Conservation (phyloP, 2,888 invertebrate species). For the Acholoe squamosa region DNA sequence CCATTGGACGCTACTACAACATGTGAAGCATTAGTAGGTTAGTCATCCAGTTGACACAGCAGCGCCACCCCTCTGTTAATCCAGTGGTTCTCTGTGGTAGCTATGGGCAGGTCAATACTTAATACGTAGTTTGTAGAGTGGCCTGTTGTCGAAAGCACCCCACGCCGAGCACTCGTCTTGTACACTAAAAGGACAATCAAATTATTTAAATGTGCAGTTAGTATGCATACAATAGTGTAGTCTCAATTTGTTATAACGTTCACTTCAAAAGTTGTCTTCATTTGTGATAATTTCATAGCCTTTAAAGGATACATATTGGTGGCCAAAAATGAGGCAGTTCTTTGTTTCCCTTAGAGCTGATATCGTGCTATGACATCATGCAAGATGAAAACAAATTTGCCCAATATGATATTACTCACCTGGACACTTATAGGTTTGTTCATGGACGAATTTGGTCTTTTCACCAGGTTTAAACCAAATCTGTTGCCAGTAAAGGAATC, state of each 20-base stretch:
- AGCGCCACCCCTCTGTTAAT: constrained; percentile 82
- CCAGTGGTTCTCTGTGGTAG: constrained; percentile 79
- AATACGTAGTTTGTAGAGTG: constrained; percentile 83
- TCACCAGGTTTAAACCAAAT: constrained; percentile 81
- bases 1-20: too few relatives aligned
- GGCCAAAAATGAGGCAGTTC: too few relatives aligned
- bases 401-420: constrained; percentile 72
- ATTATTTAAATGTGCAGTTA: too few relatives aligned
- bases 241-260: too few relatives aligned
- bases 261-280: too few relatives aligned
- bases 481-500: constrained; percentile 68
- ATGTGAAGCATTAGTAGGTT: too few relatives aligned
- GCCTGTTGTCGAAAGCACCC: constrained; percentile 87
- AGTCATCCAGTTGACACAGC: constrained; percentile 75
- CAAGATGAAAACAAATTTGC: too few relatives aligned
- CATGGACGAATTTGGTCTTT: constrained; percentile 75
- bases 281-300: too few relatives aligned
- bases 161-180: constrained; percentile 92
- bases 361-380: too few relatives aligned
- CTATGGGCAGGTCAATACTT: constrained; percentile 77
- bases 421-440: constrained; percentile 77
- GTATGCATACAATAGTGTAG: too few relatives aligned
- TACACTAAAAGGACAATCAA: constrained; percentile 85
- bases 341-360: too few relatives aligned
- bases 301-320: too few relatives aligned